phyloP scores from a whole-genome alignment of 2,797 vertebrate genomes.

The Clarias fuscus region DNA sequence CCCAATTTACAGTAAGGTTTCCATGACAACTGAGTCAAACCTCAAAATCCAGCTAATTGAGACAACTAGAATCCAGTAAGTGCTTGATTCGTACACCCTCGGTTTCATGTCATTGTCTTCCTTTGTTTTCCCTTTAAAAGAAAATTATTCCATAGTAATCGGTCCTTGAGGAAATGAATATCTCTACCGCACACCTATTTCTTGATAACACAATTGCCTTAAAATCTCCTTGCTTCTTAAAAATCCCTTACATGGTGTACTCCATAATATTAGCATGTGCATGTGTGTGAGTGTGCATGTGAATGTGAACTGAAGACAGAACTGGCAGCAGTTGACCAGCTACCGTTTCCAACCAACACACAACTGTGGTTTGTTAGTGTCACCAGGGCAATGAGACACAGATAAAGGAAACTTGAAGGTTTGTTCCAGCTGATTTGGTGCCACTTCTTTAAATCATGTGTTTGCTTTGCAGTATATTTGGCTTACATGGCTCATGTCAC shows the following conservation, averaged over 20 bases:
- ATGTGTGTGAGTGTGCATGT: background rate
- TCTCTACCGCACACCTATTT: background rate
- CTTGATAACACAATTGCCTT: background rate
- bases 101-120: background rate
- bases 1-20: constrained; percentile 23
- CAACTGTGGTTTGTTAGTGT: constrained; percentile 54
- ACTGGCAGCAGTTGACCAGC: constrained; percentile 46
- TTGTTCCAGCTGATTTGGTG: constrained; percentile 22
- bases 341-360: constrained; percentile 49
- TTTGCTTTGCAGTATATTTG: constrained; percentile 23
- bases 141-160: background rate
- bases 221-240: background rate
- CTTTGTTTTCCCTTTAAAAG: constrained; percentile 11
- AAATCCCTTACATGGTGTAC: background rate
- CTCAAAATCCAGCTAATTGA: constrained; percentile 17
- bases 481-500: constrained; percentile 20
- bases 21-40: constrained; percentile 28
- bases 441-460: background rate
- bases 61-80: constrained; percentile 27
- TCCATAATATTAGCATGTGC: constrained; percentile 10
- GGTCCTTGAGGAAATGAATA: background rate
- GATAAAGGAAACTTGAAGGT: constrained; percentile 39
- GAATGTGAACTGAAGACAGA: background rate
- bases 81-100: constrained; percentile 1
- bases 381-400: constrained; percentile 53